Base-by-base conservation (phyloP, 2,888 invertebrate species). In the Xanthia togata region DNA sequence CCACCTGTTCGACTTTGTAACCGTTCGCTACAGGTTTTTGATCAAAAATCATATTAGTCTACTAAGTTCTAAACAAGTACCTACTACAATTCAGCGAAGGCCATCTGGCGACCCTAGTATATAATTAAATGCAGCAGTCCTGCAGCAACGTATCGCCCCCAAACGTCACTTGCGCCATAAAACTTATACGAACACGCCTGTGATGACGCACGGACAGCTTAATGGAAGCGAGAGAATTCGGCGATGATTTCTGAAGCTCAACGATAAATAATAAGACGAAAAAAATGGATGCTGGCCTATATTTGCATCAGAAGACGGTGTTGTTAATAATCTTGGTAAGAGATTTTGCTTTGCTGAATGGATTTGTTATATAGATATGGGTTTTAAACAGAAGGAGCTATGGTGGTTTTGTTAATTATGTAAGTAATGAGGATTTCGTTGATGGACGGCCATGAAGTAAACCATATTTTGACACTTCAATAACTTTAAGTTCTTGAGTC, bases 141-240 rank as follows among this genome's bases (percentile, higher is more conserved):
- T 86, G 81, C 63, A 76, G 64, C 67, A 76, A 74, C 81, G 82
- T 85, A 83, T 83, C 84, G 83, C 78, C 83, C 82, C 84, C 81
- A 80, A 85, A 79, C 89, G 89, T 92, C 92, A 91, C 85, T 91
- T 87, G 85, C 93, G 82, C 93, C 94, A 93, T 95, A 95, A 94
- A 95, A 93, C 93, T 94, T 92, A 85, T 86, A 83, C 79, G 90
- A 90, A 88, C 93, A 94, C 95, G 95, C 95, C 95, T 93, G 87
- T 91, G 91, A 92, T 94, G 95, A 96, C 94, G 91, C 93, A 93
- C 91, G 83, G 95, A 95, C 95, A 94, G 92, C 86, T 95, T 95
- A 93, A 94, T 92, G 89, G 92, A 88, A 87, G 88, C 88, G 88
- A 89, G 80, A 87, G 90, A 88, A 90, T 92, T 88, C 84, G 62